Evolutionary conservation across 2,797 vertebrate species (phyloP), one percentile per base, ranked within the genome.

Genomic region (Arctocebus calabarensis): DNA sequence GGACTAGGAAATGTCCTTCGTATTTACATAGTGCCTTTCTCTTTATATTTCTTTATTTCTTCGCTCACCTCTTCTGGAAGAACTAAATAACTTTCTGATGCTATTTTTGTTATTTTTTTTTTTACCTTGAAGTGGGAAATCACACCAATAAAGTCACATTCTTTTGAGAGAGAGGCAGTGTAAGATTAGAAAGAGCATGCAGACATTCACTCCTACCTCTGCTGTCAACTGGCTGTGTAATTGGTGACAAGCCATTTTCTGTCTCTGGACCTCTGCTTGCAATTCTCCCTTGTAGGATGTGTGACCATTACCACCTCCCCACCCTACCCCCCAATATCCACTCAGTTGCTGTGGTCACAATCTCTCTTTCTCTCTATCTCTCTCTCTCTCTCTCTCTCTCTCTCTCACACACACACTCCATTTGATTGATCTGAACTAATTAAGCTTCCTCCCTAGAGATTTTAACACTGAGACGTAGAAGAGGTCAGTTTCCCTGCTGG

Each of bases 171-270:
- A 37, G 34, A 55, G 13, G 20, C 55, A 70, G 34, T 70, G 27
- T 68, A n/a, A 22, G n/a, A 57, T 83, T 73, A 37, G 55, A 75
- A 77, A 85, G 73, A 61, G 40, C 34, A 86, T 37, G 25, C 13
- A 87, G 16, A n/a, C 43, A 16, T 75, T 48, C 48, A 40, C 68
- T 88, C 57, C 32, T 45, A 12, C 34, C 11, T 82, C 90, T 96
- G 25, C 40, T 83, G 14, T 86, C 43, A 75, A 4, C 43, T 57
- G 68, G 20, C 25, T 68, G 11, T 84, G 32, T 75, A 52, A 40
- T 66, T 34, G 20, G 14, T 62, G 73, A 84, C 48, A 90, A 61
- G 40, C 84, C 25, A 86, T 82, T 86, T 95, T 89, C 85, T 84
- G 23, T 45, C 12, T 83, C 48, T 75, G 43, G 64, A 55, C 40